These are phyloP conservation scores for Clamator glandarius DNA, from an alignment of 2,797 vertebrate species.

Conservation along the genomic window DNA sequence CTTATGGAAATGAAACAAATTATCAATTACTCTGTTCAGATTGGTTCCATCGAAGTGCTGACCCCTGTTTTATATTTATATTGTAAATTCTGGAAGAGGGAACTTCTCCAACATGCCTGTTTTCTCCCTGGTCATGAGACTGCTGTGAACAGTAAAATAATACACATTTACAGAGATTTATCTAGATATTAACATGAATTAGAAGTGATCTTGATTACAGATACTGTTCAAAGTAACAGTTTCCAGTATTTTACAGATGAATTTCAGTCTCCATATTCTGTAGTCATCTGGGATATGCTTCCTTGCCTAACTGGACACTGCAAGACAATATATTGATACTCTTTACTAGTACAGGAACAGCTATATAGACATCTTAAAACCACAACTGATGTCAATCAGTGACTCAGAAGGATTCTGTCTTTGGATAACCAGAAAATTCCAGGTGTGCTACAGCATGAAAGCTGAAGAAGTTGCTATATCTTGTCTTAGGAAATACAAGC, in stretches of 20 bases:
- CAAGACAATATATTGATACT: not conserved
- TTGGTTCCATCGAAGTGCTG: not conserved
- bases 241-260: not conserved
- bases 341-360: not conserved
- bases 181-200: not conserved
- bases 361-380: too few species aligned
- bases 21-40: not conserved
- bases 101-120: not conserved
- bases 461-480: too few species aligned
- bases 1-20: slow-evolving; percentile 7
- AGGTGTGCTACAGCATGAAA: too few species aligned
- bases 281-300: not conserved
- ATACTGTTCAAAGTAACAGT: not conserved
- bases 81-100: not conserved
- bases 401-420: too few species aligned
- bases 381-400: too few species aligned
- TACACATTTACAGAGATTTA: rapidly evolving
- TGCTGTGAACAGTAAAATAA: not conserved
- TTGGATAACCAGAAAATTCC: too few species aligned
- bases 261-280: not conserved
- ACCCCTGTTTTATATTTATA: not conserved
- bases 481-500: too few species aligned
- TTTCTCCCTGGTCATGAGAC: not conserved
- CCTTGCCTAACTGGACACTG: not conserved
- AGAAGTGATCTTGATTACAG: not conserved